Percentiles rank a stretch among this genome's conserved stretches.
Conservation (phyloP, 30 jellyfish, hydroid and myxozoan species). For the Calvadosia cruxmelitensis region DNA sequence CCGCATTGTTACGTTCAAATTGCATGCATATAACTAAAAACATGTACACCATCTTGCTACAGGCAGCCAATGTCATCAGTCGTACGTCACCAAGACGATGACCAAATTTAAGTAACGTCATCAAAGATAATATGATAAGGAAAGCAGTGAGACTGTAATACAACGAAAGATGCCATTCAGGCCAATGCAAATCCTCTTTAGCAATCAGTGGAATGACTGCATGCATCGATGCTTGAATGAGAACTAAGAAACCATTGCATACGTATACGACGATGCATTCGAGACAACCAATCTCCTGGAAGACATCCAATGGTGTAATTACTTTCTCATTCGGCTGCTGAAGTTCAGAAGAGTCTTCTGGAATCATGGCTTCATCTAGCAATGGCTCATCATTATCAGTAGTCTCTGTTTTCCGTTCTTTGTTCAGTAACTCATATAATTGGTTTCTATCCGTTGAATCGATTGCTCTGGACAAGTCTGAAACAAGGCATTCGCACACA, state of each 20-base stretch:
- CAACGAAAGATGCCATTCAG: neutral
- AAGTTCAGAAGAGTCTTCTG: too few species aligned
- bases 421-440: neutral
- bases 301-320: too few species aligned
- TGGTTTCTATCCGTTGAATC: neutral
- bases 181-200: neutral
- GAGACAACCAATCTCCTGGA: neutral
- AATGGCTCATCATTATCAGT: neutral
- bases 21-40: neutral
- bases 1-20: neutral
- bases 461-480: neutral
- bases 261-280: neutral
- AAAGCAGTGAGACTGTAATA: neutral
- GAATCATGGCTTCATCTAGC: neutral
- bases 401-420: neutral
- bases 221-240: neutral
- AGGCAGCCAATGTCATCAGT: neutral
- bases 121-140: neutral
- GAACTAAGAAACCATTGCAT: neutral
- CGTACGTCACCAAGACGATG: neutral
- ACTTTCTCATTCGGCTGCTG: neutral
- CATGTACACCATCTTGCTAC: neutral
- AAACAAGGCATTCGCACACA: neutral
- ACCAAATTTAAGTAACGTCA: neutral
- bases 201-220: neutral